Evolutionary conservation across 35 echinoderm and acorn worm genomes (phyloP).

Genomic region (Heliocidaris erythrogramma): DNA sequence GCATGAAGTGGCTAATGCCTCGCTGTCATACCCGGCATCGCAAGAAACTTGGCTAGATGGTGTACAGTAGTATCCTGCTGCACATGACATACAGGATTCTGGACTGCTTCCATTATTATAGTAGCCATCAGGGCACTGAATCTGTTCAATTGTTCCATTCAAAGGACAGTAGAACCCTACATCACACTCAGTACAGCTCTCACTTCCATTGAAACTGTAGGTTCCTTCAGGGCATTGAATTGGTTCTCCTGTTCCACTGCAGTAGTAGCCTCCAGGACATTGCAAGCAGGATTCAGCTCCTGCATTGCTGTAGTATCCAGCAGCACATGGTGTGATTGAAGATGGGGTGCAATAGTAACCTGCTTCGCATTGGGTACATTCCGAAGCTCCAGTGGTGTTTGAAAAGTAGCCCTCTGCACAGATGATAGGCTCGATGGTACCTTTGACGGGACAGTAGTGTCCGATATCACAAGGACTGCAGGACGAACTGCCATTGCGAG

Average conservation of each 20-base stretch:
- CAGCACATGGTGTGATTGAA: conserved; percentile 54
- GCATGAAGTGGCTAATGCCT: conserved; percentile 60
- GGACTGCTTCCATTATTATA: conserved; percentile 49
- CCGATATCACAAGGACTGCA: conserved; percentile 66
- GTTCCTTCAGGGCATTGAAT: conserved; percentile 50
- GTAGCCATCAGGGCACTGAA: conserved; percentile 68
- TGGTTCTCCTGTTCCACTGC: conserved; percentile 36
- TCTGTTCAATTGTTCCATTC: conserved; percentile 60
- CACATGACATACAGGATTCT: conserved; percentile 57
- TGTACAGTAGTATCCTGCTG: conserved; percentile 76
- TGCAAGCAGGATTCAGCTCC: conserved; percentile 62
- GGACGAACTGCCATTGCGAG: conserved; percentile 55
- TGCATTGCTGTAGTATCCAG: conserved; percentile 81
- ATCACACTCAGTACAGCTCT: conserved; percentile 60
- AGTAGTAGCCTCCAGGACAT: conserved; percentile 80
- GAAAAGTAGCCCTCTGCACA: conserved; percentile 62
- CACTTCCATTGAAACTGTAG: conserved; percentile 56
- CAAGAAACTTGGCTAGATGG: conserved; percentile 56
- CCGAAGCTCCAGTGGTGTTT: conserved; percentile 33
- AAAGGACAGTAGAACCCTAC: conserved; percentile 77
- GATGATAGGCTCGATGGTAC: conserved; percentile 42
- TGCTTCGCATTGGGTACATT: conserved; percentile 59
- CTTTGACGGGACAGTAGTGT: conserved; percentile 61
- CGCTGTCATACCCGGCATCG: conserved; percentile 70
- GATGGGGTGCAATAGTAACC: conserved; percentile 77